These are phyloP conservation scores for Drosophila pachea DNA, from an alignment of 1,140 invertebrate species.

Conservation along the genomic window DNA sequence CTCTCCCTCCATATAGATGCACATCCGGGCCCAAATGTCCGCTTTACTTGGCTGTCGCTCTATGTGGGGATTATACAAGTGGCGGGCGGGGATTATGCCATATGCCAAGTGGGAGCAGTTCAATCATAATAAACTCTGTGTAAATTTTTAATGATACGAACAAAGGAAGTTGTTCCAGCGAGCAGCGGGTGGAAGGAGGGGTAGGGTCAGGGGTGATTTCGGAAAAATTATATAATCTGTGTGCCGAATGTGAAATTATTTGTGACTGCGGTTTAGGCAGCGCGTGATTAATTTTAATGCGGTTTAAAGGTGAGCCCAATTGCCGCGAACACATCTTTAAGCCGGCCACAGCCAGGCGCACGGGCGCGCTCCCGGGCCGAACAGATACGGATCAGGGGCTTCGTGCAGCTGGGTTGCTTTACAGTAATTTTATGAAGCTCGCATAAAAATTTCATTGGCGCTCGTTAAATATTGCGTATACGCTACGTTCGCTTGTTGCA, in stretches of 20 bases:
- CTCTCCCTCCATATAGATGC: not conserved
- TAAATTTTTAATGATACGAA: conserved; percentile 66
- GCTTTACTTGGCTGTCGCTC: conserved; percentile 16
- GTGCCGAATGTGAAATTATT: conserved; percentile 43
- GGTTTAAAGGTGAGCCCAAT: conserved; percentile 53
- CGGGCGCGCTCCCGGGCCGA: not conserved
- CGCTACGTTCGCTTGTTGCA: conserved; percentile 21
- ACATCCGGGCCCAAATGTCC: conserved; percentile 18
- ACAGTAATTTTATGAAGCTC: conserved; percentile 57
- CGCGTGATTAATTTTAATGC: conserved; percentile 56
- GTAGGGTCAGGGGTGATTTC: too few species aligned
- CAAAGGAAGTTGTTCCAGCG: conserved; percentile 18
- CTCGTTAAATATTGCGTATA: conserved; percentile 60
- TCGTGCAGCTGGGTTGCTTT: conserved; percentile 26
- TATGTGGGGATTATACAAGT: conserved; percentile 59
- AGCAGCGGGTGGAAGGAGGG: too few species aligned
- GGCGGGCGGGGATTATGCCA: conserved; percentile 42
- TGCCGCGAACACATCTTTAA: not conserved
- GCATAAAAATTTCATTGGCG: conserved; percentile 57
- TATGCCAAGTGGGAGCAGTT: conserved; percentile 67
- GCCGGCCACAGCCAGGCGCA: too few species aligned
- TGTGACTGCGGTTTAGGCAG: conserved; percentile 24
- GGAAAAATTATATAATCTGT: conserved; percentile 44
- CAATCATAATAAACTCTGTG: conserved; percentile 69
- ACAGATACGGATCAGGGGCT: not conserved